A percentile compares a stretch with the other conserved stretches of the same genome.
These are phyloP conservation scores for Danionella dracula DNA, from an alignment of 2,797 vertebrate genomes.

Conservation along the genomic window DNA sequence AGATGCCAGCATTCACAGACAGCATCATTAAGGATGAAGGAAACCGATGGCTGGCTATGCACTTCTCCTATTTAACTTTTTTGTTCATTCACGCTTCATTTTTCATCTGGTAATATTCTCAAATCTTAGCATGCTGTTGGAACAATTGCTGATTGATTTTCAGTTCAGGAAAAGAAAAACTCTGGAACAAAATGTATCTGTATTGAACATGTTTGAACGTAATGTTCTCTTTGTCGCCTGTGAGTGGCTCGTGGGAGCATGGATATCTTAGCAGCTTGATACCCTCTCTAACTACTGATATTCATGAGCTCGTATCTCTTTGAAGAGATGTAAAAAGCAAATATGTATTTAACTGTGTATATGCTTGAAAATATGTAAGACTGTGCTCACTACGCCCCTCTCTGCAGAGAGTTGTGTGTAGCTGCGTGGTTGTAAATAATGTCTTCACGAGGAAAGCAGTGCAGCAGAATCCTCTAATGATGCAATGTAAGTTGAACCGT, in stretches of 20 bases:
- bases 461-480: too few relatives aligned
- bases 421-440: too few relatives aligned
- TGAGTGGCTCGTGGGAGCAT: slow-evolving; percentile 45
- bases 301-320: neutral
- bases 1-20: slow-evolving; percentile 68
- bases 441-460: too few relatives aligned
- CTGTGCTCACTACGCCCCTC: too few relatives aligned
- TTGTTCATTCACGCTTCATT: neutral
- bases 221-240: slow-evolving; percentile 61
- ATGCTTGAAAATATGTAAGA: too few relatives aligned
- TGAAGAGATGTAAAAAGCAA: too few relatives aligned
- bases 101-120: slow-evolving; percentile 38
- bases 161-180: slow-evolving; percentile 51
- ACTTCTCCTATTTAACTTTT: slow-evolving; percentile 67
- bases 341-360: too few relatives aligned
- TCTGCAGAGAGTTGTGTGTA: too few relatives aligned
- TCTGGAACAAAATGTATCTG: slow-evolving; percentile 64
- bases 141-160: slow-evolving; percentile 67
- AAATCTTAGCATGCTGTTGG: slow-evolving; percentile 51
- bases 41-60: slow-evolving; percentile 69
- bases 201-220: slow-evolving; percentile 67
- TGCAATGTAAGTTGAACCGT: too few relatives aligned
- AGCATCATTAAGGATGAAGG: slow-evolving; percentile 76
- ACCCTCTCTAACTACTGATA: slow-evolving; percentile 14
- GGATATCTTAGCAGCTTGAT: slow-evolving; percentile 28